Base-by-base conservation (phyloP, 1,140 invertebrate species). In the Sitodiplosis mosellana region DNA sequence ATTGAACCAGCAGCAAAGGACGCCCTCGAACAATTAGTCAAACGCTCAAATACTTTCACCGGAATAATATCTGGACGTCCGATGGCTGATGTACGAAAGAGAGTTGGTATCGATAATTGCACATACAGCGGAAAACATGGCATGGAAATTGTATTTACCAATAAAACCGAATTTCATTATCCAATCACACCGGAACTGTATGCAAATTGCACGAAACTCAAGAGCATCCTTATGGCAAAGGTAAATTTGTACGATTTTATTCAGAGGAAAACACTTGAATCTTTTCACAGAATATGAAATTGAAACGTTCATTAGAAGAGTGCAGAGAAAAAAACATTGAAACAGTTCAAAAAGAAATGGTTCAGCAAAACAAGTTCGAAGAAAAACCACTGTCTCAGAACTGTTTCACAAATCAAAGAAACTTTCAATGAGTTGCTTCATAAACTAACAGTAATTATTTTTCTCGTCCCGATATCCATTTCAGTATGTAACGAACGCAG, bases 71-170 rank as follows among this genome's bases (percentile, higher is more conserved):
- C 85, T 2, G 87, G 87, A 14, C 69, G 87, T 50, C 86, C 82
- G 49, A 76, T 90, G 2, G 75, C 81, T 53, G 87, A 90, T 61
- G 84, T 90, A 1, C 87, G 85, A 54, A 69, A 77, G 36, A 87
- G 87, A 77, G 83, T 92, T 33, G 83, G 27, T 27, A 88, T 91
- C 52, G 78, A 85, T 44, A 81, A 82, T 27, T 84, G 90, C n/a
- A 90, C 87, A 2, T 91, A 92, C 57, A 87, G 86, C 27, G 88
- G 87, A 19, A 90, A 84, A 65, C 88, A 91, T 58, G 88, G 87
- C 15, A 63, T 91, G 48, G 86, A 90, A 66, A 89, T 91, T 52
- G 61, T 87, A 41, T 87, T 90, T 65, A 83, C 86, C 0, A 86
- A 91, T 63, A 85, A 86, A 14, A 87, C 81, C 37, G 81, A 83